Base-by-base conservation (phyloP, 2,797 vertebrate genomes). In the Neomorphus geoffroyi region DNA sequence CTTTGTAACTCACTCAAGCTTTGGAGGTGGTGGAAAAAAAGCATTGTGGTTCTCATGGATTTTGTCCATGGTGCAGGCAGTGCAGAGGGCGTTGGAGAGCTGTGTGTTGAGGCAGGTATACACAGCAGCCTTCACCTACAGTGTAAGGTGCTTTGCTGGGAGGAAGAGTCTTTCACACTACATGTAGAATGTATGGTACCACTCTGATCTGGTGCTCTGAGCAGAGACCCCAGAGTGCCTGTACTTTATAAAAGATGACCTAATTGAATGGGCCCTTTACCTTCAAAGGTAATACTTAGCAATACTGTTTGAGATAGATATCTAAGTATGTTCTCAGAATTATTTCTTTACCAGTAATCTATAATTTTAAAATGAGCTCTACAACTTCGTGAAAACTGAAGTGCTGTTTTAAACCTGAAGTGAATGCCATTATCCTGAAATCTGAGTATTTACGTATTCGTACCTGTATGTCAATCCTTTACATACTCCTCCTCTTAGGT, bases 161-260 rank as follows among this genome's bases (percentile, higher is more conserved):
- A 90, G 11, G 60, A 62, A 81, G 11, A 35, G 32, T 53, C 13
- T 77, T 73, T 41, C 56, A 70, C 27, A 5, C 7, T 50, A 28
- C 1, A 0, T 32, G 53, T 15, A 61, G 50, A 69, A 50, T 4
- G 12, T 48, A 26, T 18, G 48, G 32, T 43, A 10, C 21, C 0
- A 1, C 48, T 86, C 26, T 50, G 78, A 83, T 56, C 43, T 65
- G 48, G 26, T 32, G n/a, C 41, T 22, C 46, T 50, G 33, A 19
- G 37, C 43, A 57, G 86, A 57, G 57, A 35, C 9, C 6, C 16
- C 46, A 48, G 54, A 58, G 37, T 22, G 12, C 37, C 37, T 53
- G 43, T 32, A 18, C 50, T 69, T 33, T 27, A 8, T 41, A n/a
- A 41, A 78, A 64, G n/a, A 41, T 41, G 16, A 43, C 67, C 22